These are phyloP conservation scores for Zaprionus camerounensis DNA, from an alignment of 1,140 invertebrate species.

Conservation along the genomic window DNA sequence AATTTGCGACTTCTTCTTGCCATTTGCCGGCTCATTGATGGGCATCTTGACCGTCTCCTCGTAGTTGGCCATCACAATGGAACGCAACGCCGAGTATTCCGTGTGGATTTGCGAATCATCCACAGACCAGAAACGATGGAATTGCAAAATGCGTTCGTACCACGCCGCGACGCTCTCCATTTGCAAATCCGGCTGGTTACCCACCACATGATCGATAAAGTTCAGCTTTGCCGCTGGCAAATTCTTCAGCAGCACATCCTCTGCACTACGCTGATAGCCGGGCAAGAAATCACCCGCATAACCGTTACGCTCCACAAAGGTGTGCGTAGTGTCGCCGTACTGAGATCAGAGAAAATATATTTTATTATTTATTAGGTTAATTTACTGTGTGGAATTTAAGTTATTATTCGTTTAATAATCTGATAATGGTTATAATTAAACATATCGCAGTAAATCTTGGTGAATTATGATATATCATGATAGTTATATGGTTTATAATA, in stretches of 20 bases:
- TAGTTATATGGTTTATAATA: no score
- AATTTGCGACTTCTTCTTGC: conserved; percentile 98
- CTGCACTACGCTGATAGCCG: conserved; percentile 87
- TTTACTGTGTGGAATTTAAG: background rate
- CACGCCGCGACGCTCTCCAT: conserved; percentile 96
- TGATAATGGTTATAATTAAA: no score
- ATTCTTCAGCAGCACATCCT: conserved; percentile 69
- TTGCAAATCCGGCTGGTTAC: conserved; percentile 96
- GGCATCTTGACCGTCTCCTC: conserved; percentile 99
- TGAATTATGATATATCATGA: no score
- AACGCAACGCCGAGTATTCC: conserved; percentile 97
- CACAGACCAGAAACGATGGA: conserved; percentile 99
- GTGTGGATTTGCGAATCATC: conserved; percentile 98
- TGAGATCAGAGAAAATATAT: conserved; percentile 76
- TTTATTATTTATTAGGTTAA: background rate
- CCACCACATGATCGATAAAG: conserved; percentile 98
- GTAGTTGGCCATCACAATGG: conserved; percentile 98
- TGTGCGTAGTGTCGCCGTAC: conserved; percentile 99
- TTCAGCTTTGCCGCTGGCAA: conserved; percentile 90
- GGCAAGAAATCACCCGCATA: conserved; percentile 97
- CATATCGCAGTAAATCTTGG: background rate
- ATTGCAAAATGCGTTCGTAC: conserved; percentile 97
- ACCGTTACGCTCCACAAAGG: conserved; percentile 94
- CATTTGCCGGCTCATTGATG: conserved; percentile 98
- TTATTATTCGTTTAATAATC: background rate